Percentiles rank a stretch among this genome's conserved stretches.
phyloP scores from a whole-genome alignment of 2,888 invertebrate genomes.

The Tachina grossa region DNA sequence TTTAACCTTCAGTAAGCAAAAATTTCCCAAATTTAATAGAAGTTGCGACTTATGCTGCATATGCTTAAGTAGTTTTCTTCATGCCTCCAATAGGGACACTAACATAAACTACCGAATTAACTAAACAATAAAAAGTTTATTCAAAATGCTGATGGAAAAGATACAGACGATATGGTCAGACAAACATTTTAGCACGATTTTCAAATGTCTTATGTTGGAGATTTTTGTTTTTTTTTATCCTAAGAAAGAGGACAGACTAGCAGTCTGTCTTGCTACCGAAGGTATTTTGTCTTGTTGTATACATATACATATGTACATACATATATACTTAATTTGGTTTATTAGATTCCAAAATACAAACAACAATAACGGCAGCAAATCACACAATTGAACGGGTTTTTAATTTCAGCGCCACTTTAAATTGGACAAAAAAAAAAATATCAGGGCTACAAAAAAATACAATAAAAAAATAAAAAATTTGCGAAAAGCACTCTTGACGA shows the following conservation, averaged over 20 bases:
- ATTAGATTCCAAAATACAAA: constrained; percentile 55
- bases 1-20: too few species aligned
- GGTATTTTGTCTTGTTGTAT: constrained; percentile 45
- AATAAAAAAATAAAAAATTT: constrained; percentile 2
- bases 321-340: constrained; percentile 46
- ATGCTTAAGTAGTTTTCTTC: not conserved
- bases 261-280: constrained; percentile 42
- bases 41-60: too few species aligned
- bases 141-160: constrained; percentile 17
- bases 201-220: constrained; percentile 21
- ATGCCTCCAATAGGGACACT: not conserved
- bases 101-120: not conserved
- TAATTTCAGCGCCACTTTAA: constrained; percentile 69
- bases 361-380: constrained; percentile 35
- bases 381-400: constrained; percentile 60
- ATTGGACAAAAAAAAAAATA: not conserved
- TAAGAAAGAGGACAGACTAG: constrained; percentile 40
- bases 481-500: constrained; percentile 50
- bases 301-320: not conserved
- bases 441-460: constrained; percentile 6
- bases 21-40: too few species aligned
- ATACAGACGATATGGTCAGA: constrained; percentile 57
- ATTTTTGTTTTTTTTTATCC: not conserved
- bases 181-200: constrained; percentile 64
- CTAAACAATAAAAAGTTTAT: not conserved